Evolutionary conservation across 2,888 invertebrate genomes (phyloP), one percentile per base, ranked within the genome.

Genomic region (Eledone cirrhosa): DNA sequence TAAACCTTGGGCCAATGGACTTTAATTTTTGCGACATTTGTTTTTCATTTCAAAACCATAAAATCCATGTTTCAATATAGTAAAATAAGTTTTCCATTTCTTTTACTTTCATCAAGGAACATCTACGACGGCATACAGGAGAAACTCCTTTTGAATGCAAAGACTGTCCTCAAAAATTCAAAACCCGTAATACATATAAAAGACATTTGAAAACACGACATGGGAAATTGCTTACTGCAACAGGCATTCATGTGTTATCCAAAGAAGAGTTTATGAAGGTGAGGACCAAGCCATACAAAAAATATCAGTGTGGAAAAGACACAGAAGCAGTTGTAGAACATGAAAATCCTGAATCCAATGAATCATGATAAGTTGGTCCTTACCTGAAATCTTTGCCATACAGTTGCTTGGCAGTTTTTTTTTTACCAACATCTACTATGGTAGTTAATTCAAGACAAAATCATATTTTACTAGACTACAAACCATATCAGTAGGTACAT

Each of bases 131-230:
- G 29, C 93, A 93, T 85, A 89, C 89, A 16, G 89, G 89, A 24
- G 89, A 89, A 82, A 89, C 89, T 1, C 89, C 90, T 59, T 90
- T 88, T 83, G 85, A 87, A 69, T 90, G 90, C 81, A 80, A 81
- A 22, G 88, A 89, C 80, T 90, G 90, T 83, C 85, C 86, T 11
- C 84, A 85, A 77, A 85, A 92, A 84, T 93, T 93, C 84, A 93
- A 93, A 87, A 93, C 93, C 0, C 89, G 93, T 48, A 93, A 93
- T 85, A 93, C 93, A 0, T 93, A 93, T 87, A 93, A 93, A 84
- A 91, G 93, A 2, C 93, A 93, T 85, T 87, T 93, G 80, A 92
- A 92, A 84, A 93, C 93, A 11, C 89, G 93, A 3, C 93, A 93
- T 82, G 92, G 92, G 11, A 93, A 93, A 87, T 91, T 93, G 41